Base-by-base conservation (phyloP, 1,140 invertebrate species). In the Heliothis subflexa region DNA sequence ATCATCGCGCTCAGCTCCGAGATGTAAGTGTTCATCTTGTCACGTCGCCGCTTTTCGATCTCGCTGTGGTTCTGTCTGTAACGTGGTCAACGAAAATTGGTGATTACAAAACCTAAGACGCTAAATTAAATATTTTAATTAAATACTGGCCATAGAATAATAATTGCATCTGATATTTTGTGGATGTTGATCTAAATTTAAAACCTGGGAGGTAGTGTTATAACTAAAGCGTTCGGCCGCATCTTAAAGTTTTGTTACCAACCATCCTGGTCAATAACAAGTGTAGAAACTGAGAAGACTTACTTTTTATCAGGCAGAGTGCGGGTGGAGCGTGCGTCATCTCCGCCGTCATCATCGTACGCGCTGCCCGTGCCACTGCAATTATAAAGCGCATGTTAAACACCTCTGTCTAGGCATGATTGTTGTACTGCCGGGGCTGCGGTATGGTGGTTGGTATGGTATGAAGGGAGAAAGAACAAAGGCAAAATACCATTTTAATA, bases 11-110 rank as follows among this genome's bases (percentile, higher is more conserved):
- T 98, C 45, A 99, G 90, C 92, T 99, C 98, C 0, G 97, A 97
- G 78, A 99, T 99, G 91, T 99, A 99, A 0, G 97, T 98, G 94
- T 99, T 99, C 98, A 99, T 99, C 94, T 99, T 99, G 90, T 99
- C 98, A 16, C 98, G 95, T 3, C 98, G 95, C 0, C 98, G 95
- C 90, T 99, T 99, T 92, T 99, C 98, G 78, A 99, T 99, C 94
- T 99, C 98, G 91, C 98, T 99, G 94, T 99, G 98, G 94, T 99
- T 99, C 93, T 98, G 97, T 83, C 97, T 97, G 88, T 1, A 92
- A 91, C 52, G n/a, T 7, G 62, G 3, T 33, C 12, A 4, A 7
- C 14, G 11, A 3, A 5, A 4, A 50, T 45, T n/a, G n/a, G 21
- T 18, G 21, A 13, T 2, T 25, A 25, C 21, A 14, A 7, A 12